phyloP scores from a whole-genome alignment of 2,888 invertebrate genomes.

The Agrochola lychnidis region DNA sequence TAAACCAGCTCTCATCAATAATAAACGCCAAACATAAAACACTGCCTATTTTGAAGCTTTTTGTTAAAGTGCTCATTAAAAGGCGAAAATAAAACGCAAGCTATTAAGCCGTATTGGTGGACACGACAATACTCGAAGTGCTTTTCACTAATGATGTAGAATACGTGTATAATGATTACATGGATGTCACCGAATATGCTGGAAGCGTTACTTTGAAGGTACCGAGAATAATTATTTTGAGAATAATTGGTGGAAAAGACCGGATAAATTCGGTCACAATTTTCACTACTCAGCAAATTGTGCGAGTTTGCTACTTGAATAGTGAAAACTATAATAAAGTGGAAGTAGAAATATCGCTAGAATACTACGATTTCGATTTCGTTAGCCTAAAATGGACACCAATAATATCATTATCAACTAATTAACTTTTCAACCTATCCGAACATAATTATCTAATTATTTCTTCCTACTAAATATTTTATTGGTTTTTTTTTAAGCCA shows the following conservation, averaged over 20 bases:
- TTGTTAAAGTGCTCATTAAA: slow-evolving; percentile 82
- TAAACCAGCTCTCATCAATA: slow-evolving; percentile 42
- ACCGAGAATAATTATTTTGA: slow-evolving; percentile 15
- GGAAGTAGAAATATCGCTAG: background rate
- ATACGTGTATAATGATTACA: slow-evolving; percentile 66
- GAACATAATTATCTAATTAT: slow-evolving; percentile 23
- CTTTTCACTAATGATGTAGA: slow-evolving; percentile 79
- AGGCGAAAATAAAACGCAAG: slow-evolving; percentile 74
- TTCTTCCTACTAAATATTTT: background rate
- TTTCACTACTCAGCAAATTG: background rate
- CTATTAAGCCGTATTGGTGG: slow-evolving; percentile 74
- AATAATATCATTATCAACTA: slow-evolving; percentile 26
- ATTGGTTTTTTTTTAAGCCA: background rate
- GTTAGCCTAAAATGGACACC: background rate
- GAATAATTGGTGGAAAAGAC: background rate
- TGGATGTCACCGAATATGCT: slow-evolving; percentile 51
- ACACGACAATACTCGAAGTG: slow-evolving; percentile 75
- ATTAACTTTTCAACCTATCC: background rate
- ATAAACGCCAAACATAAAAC: slow-evolving; percentile 49
- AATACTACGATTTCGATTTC: background rate
- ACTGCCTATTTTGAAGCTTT: slow-evolving; percentile 72
- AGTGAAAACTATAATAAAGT: background rate
- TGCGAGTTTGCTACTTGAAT: background rate
- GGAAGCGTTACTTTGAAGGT: slow-evolving; percentile 41
- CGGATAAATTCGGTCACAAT: background rate